phyloP scores from a whole-genome alignment of 2,888 invertebrate species.

The Alloplasta piceator region DNA sequence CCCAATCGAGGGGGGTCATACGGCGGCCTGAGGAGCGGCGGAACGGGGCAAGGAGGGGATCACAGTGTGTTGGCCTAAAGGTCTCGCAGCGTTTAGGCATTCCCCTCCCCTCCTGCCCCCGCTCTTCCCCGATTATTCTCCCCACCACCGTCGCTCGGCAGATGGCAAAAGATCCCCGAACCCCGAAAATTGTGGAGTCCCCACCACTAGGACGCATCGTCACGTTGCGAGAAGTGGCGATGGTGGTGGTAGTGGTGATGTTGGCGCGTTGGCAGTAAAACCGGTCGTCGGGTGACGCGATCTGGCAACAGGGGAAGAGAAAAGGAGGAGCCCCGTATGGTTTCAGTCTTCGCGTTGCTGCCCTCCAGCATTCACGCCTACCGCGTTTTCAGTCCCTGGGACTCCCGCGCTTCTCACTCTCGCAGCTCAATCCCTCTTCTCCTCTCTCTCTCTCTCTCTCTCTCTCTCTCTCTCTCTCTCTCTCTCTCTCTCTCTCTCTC shows the following conservation, averaged over 20 bases:
- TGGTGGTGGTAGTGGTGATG: conserved; percentile 12
- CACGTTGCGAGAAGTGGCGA: conserved; percentile 26
- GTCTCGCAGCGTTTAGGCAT: conserved; percentile 8
- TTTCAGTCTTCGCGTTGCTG: conserved; percentile 82
- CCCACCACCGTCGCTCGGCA: conserved; percentile 7
- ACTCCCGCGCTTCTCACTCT: conserved; percentile 52
- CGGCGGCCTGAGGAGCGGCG: conserved; percentile 74
- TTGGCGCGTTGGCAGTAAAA: conserved; percentile 45
- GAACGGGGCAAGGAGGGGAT: conserved; percentile 77
- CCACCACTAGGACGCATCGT: conserved; percentile 27
- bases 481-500: conserved; percentile 51
- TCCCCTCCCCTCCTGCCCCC: conserved; percentile 43
- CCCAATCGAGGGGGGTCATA: conserved; percentile 69
- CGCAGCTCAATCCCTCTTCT: conserved; percentile 59
- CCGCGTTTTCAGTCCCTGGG: conserved; percentile 77
- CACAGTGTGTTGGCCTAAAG: conserved; percentile 32
- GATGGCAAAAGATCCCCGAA: not conserved
- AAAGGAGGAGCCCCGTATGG: conserved; percentile 79
- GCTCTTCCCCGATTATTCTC: conserved; percentile 9
- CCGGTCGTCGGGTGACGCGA: conserved; percentile 51
- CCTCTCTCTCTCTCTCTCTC: conserved; percentile 26
- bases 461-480: conserved; percentile 23
- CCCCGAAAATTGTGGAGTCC: not conserved
- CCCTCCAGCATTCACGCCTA: conserved; percentile 83
- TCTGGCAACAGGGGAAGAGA: conserved; percentile 77